Evolutionary conservation across 2,113 vertebrate genomes (phyloP), one percentile per base, ranked within the genome.

Genomic region (Corythoichthys intestinalis): DNA sequence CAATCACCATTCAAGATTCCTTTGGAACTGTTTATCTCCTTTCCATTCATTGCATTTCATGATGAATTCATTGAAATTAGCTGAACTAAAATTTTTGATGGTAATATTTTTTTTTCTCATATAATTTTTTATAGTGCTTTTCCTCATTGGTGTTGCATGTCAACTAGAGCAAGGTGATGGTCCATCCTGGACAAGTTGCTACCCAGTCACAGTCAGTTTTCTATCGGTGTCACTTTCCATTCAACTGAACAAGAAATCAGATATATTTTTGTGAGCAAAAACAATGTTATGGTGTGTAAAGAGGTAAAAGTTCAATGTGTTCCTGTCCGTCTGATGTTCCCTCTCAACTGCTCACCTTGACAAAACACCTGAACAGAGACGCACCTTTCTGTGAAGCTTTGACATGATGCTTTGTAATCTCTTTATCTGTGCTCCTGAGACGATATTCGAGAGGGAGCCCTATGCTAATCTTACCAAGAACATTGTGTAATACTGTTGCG

Each of bases 381-480:
- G 44, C 47, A 64, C 13, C 1, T 10, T 49, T 74, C 1, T 20
- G 14, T 15, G 58, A 53, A 67, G 70, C 4, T 14, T 4, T 69
- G 63, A 80, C 69, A 65, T 67, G 69, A 52, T 39, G 70, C 69
- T 67, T 7, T 72, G 17, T 90, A 88, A 91, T 89, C 88, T 76
- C 64, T 64, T 88, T 79, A 88, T 75, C 78, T 77, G 64, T 35
- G 50, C 70, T 83, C 67, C 65, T 74, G 77, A 71, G 61, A 59
- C 72, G 37, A 59, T 6, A 39, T 46, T 80, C 71, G 71, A 66
- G 74, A 70, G 48, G 17, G 63, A 64, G 75, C 79, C 66, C 38
- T 3, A 46, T 39, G 71, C 49, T 90, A 85, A 92, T 91, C 88
- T 79, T 53, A 38, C 63, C 76, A 56, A 75, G 86, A 83, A 87